phyloP scores from a whole-genome alignment of 2,797 vertebrate genomes.

The Hypotaenidia philippensis region DNA sequence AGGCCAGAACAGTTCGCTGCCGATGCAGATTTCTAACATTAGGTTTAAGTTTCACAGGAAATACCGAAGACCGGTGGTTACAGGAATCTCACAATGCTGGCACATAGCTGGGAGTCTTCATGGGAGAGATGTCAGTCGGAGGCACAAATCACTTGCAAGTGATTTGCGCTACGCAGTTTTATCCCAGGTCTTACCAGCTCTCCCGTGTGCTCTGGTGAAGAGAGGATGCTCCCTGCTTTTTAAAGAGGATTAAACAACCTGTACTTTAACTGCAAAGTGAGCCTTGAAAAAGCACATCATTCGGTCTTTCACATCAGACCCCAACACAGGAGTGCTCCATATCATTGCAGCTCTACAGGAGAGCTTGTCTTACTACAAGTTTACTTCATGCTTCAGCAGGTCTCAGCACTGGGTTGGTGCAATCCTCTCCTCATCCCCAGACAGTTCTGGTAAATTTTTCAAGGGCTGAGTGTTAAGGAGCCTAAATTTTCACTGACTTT shows the following conservation, averaged over 20 bases:
- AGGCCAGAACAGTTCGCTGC: background rate
- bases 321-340: background rate
- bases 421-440: background rate
- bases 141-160: conserved; percentile 1
- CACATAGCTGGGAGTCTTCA: background rate
- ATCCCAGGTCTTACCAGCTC: background rate
- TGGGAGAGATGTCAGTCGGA: background rate
- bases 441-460: background rate
- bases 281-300: background rate
- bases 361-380: background rate
- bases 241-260: background rate
- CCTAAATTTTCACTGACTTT: background rate
- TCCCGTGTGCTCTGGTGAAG: background rate
- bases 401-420: background rate
- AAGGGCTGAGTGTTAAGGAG: background rate
- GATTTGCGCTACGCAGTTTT: background rate
- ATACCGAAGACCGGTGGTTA: conserved; percentile 38
- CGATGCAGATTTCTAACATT: conserved; percentile 55
- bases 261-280: background rate
- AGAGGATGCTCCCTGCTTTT: background rate
- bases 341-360: background rate
- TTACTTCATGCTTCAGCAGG: background rate
- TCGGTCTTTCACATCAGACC: background rate
- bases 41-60: conserved; percentile 67
- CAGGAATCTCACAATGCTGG: conserved; percentile 5